phyloP scores from a whole-genome alignment of 1,140 invertebrate species.

The Drosophila erecta region DNA sequence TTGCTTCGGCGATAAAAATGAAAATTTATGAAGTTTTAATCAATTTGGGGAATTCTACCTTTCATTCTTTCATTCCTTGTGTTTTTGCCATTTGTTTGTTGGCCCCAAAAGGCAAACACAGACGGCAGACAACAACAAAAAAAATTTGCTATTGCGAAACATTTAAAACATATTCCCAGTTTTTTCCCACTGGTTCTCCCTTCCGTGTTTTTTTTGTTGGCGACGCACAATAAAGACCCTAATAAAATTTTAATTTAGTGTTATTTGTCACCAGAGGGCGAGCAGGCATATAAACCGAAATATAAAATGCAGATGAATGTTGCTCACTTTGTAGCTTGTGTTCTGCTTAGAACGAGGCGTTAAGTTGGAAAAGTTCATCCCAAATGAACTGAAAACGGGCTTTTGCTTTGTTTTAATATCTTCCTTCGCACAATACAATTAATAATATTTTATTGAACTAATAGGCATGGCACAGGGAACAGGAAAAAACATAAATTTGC shows the following conservation, averaged over 20 bases:
- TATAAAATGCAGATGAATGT: slow-evolving; percentile 36
- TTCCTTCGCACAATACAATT: slow-evolving; percentile 23
- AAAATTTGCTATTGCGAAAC: slow-evolving; percentile 46
- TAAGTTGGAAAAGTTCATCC: slow-evolving; percentile 39
- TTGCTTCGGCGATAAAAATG: slow-evolving; percentile 77
- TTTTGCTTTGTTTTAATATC: neutral
- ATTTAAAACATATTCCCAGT: slow-evolving; percentile 76
- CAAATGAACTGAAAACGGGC: slow-evolving; percentile 25
- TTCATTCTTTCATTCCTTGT: slow-evolving; percentile 44
- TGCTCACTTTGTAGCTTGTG: slow-evolving; percentile 47
- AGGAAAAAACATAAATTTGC: slow-evolving; percentile 56
- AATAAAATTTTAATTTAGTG: slow-evolving; percentile 83
- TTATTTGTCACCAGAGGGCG: slow-evolving; percentile 78
- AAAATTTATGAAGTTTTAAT: slow-evolving; percentile 83
- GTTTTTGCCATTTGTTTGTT: slow-evolving; percentile 49
- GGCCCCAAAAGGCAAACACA: slow-evolving; percentile 57
- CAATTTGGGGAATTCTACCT: slow-evolving; percentile 79
- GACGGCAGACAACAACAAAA: slow-evolving; percentile 45
- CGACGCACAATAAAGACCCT: slow-evolving; percentile 78
- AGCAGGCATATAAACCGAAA: slow-evolving; percentile 24
- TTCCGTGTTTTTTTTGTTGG: slow-evolving; percentile 37
- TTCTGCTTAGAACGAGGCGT: slow-evolving; percentile 31
- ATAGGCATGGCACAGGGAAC: slow-evolving; percentile 69
- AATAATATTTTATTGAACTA: slow-evolving; percentile 59
- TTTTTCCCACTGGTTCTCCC: slow-evolving; percentile 25